These are phyloP conservation scores for Lutjanus argentimaculatus DNA, from an alignment of 2,797 vertebrate genomes.

Conservation along the genomic window DNA sequence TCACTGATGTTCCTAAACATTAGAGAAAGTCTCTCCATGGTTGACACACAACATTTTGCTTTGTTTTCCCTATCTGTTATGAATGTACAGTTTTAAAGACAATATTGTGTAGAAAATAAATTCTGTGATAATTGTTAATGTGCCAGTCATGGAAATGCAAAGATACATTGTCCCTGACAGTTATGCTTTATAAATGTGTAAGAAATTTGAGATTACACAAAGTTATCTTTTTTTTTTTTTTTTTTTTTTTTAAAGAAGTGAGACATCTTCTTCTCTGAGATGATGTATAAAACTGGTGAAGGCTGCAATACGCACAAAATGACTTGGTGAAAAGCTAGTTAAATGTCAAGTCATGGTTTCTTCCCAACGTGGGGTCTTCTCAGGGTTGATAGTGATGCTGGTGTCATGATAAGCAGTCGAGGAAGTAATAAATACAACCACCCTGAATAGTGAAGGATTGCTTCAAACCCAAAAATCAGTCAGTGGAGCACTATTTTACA, in stretches of 20 bases:
- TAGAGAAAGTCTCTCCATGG: conserved; percentile 51
- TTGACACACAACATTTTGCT: conserved; percentile 10
- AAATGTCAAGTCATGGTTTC: conserved; percentile 33
- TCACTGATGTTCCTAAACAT: conserved; percentile 85
- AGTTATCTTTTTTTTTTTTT: background rate
- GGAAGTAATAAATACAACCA: background rate
- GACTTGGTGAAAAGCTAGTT: conserved; percentile 23
- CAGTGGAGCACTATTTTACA: conserved; percentile 2
- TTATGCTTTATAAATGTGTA: conserved; percentile 18
- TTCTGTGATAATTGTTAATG: conserved; percentile 29
- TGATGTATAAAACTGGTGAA: conserved; percentile 42
- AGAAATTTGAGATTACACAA: conserved; percentile 30
- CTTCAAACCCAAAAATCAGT: background rate
- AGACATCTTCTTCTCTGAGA: conserved; percentile 17
- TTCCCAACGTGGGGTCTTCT: conserved; percentile 14
- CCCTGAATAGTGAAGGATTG: background rate
- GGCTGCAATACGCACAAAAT: conserved; percentile 77
- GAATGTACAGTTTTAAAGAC: conserved; percentile 48
- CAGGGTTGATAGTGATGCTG: conserved; percentile 39
- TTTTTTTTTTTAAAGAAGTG: background rate
- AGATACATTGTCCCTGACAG: conserved; percentile 4
- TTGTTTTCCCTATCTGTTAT: conserved; percentile 1
- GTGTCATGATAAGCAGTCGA: background rate
- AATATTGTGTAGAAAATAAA: conserved; percentile 11
- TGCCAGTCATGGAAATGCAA: conserved; percentile 9